Evolutionary conservation across 2,888 invertebrate genomes (phyloP).

Genomic region (Cephus nigrinus): DNA sequence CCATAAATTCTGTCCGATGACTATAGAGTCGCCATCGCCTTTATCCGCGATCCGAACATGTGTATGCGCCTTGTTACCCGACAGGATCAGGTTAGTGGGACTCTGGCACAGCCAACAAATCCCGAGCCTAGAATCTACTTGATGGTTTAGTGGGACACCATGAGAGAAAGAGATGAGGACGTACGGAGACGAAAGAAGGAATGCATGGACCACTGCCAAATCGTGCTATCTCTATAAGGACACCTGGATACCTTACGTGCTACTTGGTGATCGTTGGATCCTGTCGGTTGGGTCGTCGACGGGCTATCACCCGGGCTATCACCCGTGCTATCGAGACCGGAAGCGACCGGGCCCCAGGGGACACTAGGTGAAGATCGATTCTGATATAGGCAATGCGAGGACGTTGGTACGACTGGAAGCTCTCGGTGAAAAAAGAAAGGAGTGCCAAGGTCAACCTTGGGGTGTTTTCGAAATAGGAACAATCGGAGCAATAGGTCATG

Average conservation of each 20-base stretch:
- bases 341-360: no score
- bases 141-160: neutral
- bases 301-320: no score
- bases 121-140: neutral
- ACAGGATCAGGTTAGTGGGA: neutral
- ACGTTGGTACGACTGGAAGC: neutral
- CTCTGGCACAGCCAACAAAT: neutral
- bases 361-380: neutral
- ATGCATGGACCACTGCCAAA: neutral
- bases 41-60: neutral
- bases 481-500: neutral
- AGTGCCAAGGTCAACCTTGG: neutral
- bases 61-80: neutral
- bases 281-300: neutral
- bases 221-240: neutral
- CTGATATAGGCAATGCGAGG: neutral
- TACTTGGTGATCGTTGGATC: neutral
- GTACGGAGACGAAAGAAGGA: neutral
- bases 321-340: neutral
- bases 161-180: neutral
- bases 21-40: neutral
- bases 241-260: neutral
- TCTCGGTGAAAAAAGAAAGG: neutral
- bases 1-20: neutral
- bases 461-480: neutral